phyloP scores from a whole-genome alignment of 2,797 vertebrate genomes.

The Lycodopsis pacificus region DNA sequence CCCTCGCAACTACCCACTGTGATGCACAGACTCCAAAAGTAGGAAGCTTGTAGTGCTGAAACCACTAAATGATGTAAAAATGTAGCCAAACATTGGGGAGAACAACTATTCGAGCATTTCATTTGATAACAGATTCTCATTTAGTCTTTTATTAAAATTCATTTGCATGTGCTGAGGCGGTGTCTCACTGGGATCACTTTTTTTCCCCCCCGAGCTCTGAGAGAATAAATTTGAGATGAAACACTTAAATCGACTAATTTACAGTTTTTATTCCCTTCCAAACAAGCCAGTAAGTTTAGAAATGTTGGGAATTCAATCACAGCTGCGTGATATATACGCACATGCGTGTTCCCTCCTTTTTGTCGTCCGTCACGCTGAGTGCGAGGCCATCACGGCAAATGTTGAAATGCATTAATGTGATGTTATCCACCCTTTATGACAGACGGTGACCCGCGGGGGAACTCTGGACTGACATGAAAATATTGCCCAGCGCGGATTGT shows the following conservation, averaged over 20 bases:
- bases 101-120: constrained; percentile 34
- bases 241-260: constrained; percentile 41
- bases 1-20: neutral
- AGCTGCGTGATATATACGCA: constrained; percentile 66
- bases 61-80: constrained; percentile 9
- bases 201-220: constrained; percentile 39
- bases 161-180: constrained; percentile 34
- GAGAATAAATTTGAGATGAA: constrained; percentile 55
- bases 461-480: constrained; percentile 56
- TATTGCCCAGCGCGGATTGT: constrained; percentile 43
- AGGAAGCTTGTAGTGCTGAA: neutral
- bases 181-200: constrained; percentile 42
- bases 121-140: constrained; percentile 44
- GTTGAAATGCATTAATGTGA: constrained; percentile 68
- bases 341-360: constrained; percentile 19
- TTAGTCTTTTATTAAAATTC: constrained; percentile 51
- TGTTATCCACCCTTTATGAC: constrained; percentile 54
- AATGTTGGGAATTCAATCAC: constrained; percentile 31
- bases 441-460: constrained; percentile 51
- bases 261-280: constrained; percentile 9
- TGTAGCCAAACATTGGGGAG: constrained; percentile 18
- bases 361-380: constrained; percentile 62
- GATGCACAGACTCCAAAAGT: constrained; percentile 5
- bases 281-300: neutral
- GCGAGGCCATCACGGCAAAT: constrained; percentile 52